Percentiles rank a stretch among this genome's conserved stretches.
These are phyloP conservation scores for Chrysotoxum bicinctum DNA, from an alignment of 2,888 invertebrate genomes.

Conservation along the genomic window DNA sequence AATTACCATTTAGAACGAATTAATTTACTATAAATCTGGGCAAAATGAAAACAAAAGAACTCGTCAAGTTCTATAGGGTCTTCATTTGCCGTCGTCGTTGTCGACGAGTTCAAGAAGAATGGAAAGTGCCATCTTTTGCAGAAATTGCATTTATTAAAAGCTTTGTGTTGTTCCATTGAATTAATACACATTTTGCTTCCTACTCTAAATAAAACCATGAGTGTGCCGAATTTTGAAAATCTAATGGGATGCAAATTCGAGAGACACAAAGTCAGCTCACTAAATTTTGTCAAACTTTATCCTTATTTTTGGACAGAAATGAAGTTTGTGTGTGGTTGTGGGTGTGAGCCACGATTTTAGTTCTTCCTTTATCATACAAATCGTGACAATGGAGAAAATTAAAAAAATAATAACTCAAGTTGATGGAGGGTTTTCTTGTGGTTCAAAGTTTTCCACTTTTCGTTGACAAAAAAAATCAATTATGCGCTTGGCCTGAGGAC, in stretches of 20 bases:
- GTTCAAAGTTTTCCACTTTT: slow-evolving; percentile 22
- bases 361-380: neutral
- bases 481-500: slow-evolving; percentile 48
- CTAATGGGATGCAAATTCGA: slow-evolving; percentile 57
- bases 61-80: neutral
- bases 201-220: neutral
- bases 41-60: slow-evolving; percentile 26
- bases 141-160: slow-evolving; percentile 31
- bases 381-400: slow-evolving; percentile 12
- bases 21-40: neutral
- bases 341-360: neutral
- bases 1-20: slow-evolving; percentile 23
- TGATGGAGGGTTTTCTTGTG: slow-evolving; percentile 17
- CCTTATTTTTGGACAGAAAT: neutral
- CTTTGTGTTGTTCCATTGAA: slow-evolving; percentile 44
- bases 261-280: slow-evolving; percentile 45
- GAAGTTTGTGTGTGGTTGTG: neutral
- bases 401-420: slow-evolving; percentile 17
- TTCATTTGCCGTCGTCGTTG: slow-evolving; percentile 18
- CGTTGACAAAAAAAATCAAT: slow-evolving; percentile 34
- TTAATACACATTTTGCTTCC: neutral
- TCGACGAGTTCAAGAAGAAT: neutral
- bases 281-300: slow-evolving; percentile 39
- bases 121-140: neutral
- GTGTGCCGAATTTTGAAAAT: neutral